Evolutionary conservation across 2,113 vertebrate species (phyloP).

Genomic region (Oreochromis tanganicae): DNA sequence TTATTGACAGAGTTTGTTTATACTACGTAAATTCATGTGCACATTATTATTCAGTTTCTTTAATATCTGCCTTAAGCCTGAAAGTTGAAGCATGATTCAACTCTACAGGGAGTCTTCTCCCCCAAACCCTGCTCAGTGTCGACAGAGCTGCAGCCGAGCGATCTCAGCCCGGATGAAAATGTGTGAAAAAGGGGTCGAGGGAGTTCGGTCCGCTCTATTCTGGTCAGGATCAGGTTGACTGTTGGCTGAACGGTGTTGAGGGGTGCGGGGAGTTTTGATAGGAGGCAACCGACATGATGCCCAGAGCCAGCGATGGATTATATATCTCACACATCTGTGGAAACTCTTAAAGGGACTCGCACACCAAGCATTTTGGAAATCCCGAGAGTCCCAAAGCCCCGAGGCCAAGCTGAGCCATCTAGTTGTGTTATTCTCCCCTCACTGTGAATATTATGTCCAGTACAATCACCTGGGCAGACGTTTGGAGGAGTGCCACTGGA

Average conservation of each 20-base stretch:
- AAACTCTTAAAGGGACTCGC: conserved; percentile 29
- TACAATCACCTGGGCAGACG: not conserved
- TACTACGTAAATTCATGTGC: not conserved
- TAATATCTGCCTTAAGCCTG: not conserved
- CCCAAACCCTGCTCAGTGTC: not conserved
- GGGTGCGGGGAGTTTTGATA: conserved; percentile 43
- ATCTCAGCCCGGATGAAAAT: conserved; percentile 36
- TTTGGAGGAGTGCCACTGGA: not conserved
- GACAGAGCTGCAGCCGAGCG: not conserved
- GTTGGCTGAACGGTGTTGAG: conserved; percentile 12
- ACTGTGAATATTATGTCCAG: not conserved
- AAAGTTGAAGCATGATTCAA: not conserved
- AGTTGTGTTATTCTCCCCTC: not conserved
- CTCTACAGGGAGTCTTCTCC: not conserved
- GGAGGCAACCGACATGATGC: conserved; percentile 49
- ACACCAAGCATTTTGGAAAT: conserved; percentile 8
- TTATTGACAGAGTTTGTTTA: conserved; percentile 2
- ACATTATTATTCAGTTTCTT: not conserved
- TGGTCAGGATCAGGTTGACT: conserved; percentile 22
- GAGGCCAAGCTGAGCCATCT: conserved; percentile 16
- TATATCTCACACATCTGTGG: conserved; percentile 53
- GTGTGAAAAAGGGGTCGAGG: conserved; percentile 42
- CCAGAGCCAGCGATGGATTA: conserved; percentile 30
- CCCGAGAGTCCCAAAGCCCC: not conserved
- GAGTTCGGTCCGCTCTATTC: not conserved